Base-by-base conservation (phyloP, 2,113 vertebrate genomes). In the Chelonoidis abingdonii region DNA sequence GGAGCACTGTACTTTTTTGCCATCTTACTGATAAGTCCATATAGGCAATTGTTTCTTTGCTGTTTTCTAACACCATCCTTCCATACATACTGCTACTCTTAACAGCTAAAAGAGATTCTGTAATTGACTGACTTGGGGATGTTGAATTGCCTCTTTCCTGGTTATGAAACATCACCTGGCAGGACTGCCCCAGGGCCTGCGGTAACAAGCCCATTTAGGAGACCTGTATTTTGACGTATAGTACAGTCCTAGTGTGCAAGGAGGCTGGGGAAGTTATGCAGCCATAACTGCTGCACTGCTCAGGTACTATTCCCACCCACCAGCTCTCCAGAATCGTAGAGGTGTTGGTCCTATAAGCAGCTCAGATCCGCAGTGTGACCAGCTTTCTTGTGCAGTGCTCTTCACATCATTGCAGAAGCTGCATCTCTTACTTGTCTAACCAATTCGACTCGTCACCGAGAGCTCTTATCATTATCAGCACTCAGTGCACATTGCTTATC, bases 11-110 rank as follows among this genome's bases (percentile, higher is more conserved):
- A n/a, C 17, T 93, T 93, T 96, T 97, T 89, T 92, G 92, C 95
- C 81, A 76, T 91, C 87, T 75, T 76, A 44, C 94, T 90, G 94
- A 83, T 94, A 95, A 97, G 96, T 95, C 94, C 31, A 92, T 53
- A 69, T 89, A 92, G 1, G 0, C n/a, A 89, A 94, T 94, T 92
- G 97, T 95, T 93, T 9, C 93, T 95, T 94, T 94, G 83, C 97
- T 97, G 92, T 97, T 96, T 96, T 94, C 96, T 96, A 88, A 89
- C 84, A 85, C 93, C 13, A 1, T 88, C 94, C 89, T 69, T 88
- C 86, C 94, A 93, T 95, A 6, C 21, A 25, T 76, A 41, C 72
- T 6, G 21, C 35, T 97, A 97, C 97, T 97, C 93, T 95, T 97
- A 97, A 96, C 86, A 92, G 17, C 92, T 87, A 2, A 88, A 87